Conservation (phyloP, 2,113 vertebrate species). For the Atherinomorus stipes region DNA sequence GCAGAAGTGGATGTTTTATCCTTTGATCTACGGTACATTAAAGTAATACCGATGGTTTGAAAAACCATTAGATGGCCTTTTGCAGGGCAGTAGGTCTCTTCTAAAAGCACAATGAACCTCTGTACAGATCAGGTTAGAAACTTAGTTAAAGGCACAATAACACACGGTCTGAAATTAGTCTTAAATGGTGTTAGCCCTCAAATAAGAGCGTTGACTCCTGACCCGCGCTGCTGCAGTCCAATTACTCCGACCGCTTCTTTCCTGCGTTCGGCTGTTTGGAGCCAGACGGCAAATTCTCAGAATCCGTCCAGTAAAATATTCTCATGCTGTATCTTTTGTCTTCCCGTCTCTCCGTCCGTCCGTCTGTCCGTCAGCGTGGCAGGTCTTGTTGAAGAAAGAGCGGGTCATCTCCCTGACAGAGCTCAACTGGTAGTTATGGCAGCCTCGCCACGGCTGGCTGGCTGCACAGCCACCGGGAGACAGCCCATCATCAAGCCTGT, state of each 20-base stretch:
- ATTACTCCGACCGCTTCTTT: conserved; percentile 73
- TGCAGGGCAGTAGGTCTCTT: conserved; percentile 71
- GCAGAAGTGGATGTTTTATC: conserved; percentile 71
- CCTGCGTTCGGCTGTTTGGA: conserved; percentile 48
- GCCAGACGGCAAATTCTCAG: conserved; percentile 24
- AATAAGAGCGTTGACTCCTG: conserved; percentile 73
- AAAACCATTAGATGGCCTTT: conserved; percentile 79
- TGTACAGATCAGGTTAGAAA: conserved; percentile 75
- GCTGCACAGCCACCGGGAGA: conserved; percentile 74
- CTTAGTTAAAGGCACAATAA: conserved; percentile 79
- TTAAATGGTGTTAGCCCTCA: conserved; percentile 79
- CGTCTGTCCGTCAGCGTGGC: conserved; percentile 67
- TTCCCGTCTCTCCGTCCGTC: conserved; percentile 39
- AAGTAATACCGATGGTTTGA: conserved; percentile 75
- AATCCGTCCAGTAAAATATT: conserved; percentile 61
- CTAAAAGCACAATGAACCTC: conserved; percentile 78
- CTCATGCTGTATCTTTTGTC: conserved; percentile 62
- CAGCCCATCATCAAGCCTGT: conserved; percentile 70
- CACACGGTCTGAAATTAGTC: conserved; percentile 77
- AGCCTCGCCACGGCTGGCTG: conserved; percentile 76
- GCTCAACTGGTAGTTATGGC: conserved; percentile 82
- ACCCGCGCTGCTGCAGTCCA: conserved; percentile 68
- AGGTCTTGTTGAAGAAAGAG: conserved; percentile 73
- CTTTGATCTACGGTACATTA: conserved; percentile 77
- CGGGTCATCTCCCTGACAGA: conserved; percentile 80